A percentile compares a stretch with the other conserved stretches of the same genome.
These are phyloP conservation scores for Andrena bucephala DNA, from an alignment of 2,888 invertebrate genomes.

Conservation along the genomic window DNA sequence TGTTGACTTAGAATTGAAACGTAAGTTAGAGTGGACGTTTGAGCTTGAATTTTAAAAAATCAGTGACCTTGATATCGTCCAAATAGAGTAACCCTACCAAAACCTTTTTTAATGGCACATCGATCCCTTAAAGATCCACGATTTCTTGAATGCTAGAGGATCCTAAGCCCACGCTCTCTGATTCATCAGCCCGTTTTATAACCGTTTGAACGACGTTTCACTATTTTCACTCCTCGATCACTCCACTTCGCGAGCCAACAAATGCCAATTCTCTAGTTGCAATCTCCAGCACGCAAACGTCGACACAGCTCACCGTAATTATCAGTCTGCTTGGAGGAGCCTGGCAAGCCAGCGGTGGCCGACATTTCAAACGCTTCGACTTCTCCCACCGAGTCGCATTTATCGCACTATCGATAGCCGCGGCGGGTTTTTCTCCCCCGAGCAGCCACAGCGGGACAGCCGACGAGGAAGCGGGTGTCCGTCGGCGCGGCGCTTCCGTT, in stretches of 20 bases:
- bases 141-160: too few species aligned
- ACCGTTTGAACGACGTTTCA: too few species aligned
- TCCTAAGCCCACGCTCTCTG: too few species aligned
- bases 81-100: too few species aligned
- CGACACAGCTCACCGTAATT: conserved; percentile 61
- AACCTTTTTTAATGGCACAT: too few species aligned
- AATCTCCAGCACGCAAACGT: neutral
- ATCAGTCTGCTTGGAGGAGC: conserved; percentile 77
- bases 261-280: neutral
- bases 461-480: neutral
- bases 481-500: neutral
- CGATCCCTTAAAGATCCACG: too few species aligned
- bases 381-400: conserved; percentile 19
- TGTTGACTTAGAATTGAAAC: too few species aligned
- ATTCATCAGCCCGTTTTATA: too few species aligned
- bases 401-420: conserved; percentile 11
- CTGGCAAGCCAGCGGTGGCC: conserved; percentile 68
- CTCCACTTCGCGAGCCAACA: too few species aligned
- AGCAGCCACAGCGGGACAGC: neutral
- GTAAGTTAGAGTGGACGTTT: too few species aligned
- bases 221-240: neutral
- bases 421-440: neutral
- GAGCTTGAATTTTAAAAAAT: too few species aligned
- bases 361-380: conserved; percentile 58
- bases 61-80: too few species aligned